A percentile compares a stretch with the other conserved stretches of the same genome.
Evolutionary conservation across 1,140 invertebrate genomes (phyloP).

Genomic region (Drosophila serrata): DNA sequence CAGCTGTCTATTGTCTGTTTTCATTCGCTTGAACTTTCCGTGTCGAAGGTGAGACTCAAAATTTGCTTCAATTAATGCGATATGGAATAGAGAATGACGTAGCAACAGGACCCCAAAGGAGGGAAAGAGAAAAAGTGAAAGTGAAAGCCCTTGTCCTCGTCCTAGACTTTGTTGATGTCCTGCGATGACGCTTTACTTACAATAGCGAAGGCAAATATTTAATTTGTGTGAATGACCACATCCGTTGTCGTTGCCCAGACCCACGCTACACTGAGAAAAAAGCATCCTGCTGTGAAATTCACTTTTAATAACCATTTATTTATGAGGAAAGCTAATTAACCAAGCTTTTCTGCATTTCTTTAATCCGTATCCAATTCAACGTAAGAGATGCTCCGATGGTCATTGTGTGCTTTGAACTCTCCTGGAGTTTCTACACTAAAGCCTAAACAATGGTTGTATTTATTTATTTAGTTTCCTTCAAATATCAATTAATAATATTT

Average conservation of each 20-base stretch:
- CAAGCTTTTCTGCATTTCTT: not conserved
- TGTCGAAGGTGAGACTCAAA: too few species aligned
- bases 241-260: conserved; percentile 44
- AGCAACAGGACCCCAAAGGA: too few species aligned
- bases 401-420: not conserved
- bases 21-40: conserved; percentile 10
- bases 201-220: conserved; percentile 71
- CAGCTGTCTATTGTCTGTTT: too few species aligned
- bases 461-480: too few species aligned
- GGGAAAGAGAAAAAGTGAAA: not conserved
- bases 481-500: not conserved
- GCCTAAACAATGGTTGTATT: too few species aligned
- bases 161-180: conserved; percentile 32
- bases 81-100: not conserved
- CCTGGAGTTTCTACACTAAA: not conserved
- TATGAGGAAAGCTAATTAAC: not conserved
- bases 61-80: too few species aligned
- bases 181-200: conserved; percentile 52
- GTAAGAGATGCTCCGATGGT: not conserved
- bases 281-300: not conserved
- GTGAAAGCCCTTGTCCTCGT: conserved; percentile 15
- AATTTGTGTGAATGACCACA: conserved; percentile 75
- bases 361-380: not conserved
- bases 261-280: conserved; percentile 2
- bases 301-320: not conserved